Evolutionary conservation across 2,888 invertebrate species (phyloP), one percentile per base, ranked within the genome.

Genomic region (Morinoia aosen): DNA sequence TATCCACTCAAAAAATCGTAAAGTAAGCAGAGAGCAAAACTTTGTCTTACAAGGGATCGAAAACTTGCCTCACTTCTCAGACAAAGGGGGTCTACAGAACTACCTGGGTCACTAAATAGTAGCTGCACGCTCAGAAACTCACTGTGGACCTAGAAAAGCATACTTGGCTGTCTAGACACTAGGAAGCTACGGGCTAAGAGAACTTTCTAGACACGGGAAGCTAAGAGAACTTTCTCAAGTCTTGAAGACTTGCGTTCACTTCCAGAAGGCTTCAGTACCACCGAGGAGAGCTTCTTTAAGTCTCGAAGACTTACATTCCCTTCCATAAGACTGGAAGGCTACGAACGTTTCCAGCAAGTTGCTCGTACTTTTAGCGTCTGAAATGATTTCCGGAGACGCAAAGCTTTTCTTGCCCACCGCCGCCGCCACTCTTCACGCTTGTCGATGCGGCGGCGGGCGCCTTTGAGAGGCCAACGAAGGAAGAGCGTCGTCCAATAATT

Each of bases 351-450:
- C 76, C 76, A 19, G 76, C 76, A 76, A 76, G 76, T 76, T 76
- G 76, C 76, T 76, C 76, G 76, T 76, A 76, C 76, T 76, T 76
- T 76, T 76, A 33, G 76, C 76, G 19, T 16, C 76, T 76, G 76
- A 76, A 76, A 76, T 76, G 76, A 76, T 76, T 76, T 76, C 33
- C 76, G 76, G 76, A 76, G 76, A 76, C 76, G 76, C 76, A 76
- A 76, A 76, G 76, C 76, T 76, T 76, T 76, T 76, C 76, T 76
- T 33, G 76, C 76, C 25, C 76, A 76, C 76, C 76, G 48, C 90
- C 14, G 93, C 57, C n/a, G 93, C 93, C 93, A 93, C 93, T 93
- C 93, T 39, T 93, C 93, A 93, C 93, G 48, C 48, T 56, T 93
- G 93, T 93, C 93, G 93, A 93, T 93, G 93, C 58, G 16, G 93